A percentile compares a stretch with the other conserved stretches of the same genome.
These are phyloP conservation scores for Drosophila acutilabella DNA, from an alignment of 2,888 invertebrate species.

Conservation along the genomic window DNA sequence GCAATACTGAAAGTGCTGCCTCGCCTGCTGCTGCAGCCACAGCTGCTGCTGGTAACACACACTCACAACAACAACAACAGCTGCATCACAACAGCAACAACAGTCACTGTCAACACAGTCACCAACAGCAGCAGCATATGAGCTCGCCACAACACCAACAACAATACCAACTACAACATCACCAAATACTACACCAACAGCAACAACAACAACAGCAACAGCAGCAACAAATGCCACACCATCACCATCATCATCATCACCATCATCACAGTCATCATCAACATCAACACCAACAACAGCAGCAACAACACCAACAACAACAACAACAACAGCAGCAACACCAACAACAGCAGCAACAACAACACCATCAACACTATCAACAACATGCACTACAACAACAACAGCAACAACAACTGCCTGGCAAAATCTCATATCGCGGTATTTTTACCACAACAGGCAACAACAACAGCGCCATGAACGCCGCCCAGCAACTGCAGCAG, in stretches of 20 bases:
- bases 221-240: constrained; percentile 69
- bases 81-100: constrained; percentile 80
- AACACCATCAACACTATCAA: constrained; percentile 78
- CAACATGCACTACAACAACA: constrained; percentile 80
- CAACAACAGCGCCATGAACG: constrained; percentile 80
- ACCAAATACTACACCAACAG: constrained; percentile 84
- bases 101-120: constrained; percentile 66
- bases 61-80: constrained; percentile 71
- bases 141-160: constrained; percentile 81
- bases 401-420: constrained; percentile 84
- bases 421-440: constrained; percentile 88
- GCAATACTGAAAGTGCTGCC: constrained; percentile 72
- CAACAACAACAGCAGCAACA: constrained; percentile 74
- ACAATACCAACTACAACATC: constrained; percentile 81
- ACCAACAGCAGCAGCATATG: constrained; percentile 77
- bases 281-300: constrained; percentile 78
- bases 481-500: constrained; percentile 63
- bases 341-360: constrained; percentile 83
- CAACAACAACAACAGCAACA: constrained; percentile 74
- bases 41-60: constrained; percentile 67
- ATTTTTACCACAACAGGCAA: constrained; percentile 90
- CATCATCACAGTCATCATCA: constrained; percentile 71
- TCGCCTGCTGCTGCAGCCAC: constrained; percentile 56
- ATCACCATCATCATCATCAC: constrained; percentile 67
- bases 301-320: constrained; percentile 76